Base-by-base conservation (phyloP, 1,140 invertebrate genomes). In the Ceratina australensis region DNA sequence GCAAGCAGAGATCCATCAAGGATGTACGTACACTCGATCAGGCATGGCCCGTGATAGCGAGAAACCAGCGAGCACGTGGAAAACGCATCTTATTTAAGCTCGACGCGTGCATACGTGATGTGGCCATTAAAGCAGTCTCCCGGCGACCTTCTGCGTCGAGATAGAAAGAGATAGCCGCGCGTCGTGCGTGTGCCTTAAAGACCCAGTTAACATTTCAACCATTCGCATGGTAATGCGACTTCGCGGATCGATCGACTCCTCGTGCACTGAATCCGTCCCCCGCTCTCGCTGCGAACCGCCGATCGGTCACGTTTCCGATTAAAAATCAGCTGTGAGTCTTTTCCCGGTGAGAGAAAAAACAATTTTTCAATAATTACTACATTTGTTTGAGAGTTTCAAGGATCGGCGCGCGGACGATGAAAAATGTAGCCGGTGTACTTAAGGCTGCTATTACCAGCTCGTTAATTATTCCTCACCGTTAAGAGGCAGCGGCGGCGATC, bases 1-100 rank as follows among this genome's bases (percentile, higher is more conserved):
- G 54, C 52, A n/a, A 42, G 13, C 8, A 1, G 64, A 18, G 28
- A 59, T 61, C 56, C 56, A 33, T 74, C 79, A 81, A 80, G 78
- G 63, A 74, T 81, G 52, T 54, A 54, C 33, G 13, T 22, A 68
- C 26, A 68, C 24, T 72, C 74, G 74, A 24, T 49, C 22, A 65
- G 18, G 54, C n/a, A n/a, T 42, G 33, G 5, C 22, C 68, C 13
- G 33, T 13, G 66, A 67, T 74, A 22, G 49, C 28, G 57, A 74
- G 79, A 16, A 81, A 79, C 79, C 68, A 18, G 50, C 77, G 64
- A 54, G 69, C 80, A 72, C 54, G 68, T 81, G 78, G 33, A 80
- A 68, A 63, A 66, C 28, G 63, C 78, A 49, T 81, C 20, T 72
- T 73, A 63, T 54, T 80, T 81, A 74, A 75, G 64, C 33, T 42